phyloP scores from a whole-genome alignment of 2,888 invertebrate species.

The Myopa tessellatipennis region DNA sequence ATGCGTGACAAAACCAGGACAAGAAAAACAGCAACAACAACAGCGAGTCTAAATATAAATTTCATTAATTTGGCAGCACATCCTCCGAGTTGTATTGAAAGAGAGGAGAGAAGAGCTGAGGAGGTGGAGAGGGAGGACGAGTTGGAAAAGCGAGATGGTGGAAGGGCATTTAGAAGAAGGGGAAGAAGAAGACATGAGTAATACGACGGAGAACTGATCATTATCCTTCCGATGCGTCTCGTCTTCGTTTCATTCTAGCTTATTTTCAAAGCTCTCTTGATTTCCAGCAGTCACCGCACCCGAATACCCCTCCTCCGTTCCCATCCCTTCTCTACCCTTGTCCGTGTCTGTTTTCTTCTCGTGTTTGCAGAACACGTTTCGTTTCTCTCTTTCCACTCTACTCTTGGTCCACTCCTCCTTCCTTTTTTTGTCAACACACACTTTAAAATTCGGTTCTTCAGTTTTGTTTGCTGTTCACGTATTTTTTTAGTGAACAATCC shows the following conservation, averaged over 20 bases:
- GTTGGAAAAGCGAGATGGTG: no score
- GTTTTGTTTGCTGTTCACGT: slow-evolving; percentile 31
- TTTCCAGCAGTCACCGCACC: slow-evolving; percentile 15
- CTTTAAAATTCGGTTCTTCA: not conserved
- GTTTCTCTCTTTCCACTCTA: not conserved
- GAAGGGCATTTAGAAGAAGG: no score
- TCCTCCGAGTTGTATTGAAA: not conserved
- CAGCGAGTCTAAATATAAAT: not conserved
- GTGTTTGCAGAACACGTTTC: not conserved
- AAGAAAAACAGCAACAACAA: not conserved
- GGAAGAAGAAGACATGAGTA: no score
- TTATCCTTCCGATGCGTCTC: slow-evolving; percentile 32
- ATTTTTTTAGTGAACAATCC: not conserved
- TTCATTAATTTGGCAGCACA: not conserved
- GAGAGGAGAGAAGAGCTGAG: no score
- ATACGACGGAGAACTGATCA: not conserved
- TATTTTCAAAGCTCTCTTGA: slow-evolving; percentile 25
- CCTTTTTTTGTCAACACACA: no score
- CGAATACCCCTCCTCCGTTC: no score
- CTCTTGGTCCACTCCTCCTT: not conserved
- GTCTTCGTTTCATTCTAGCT: slow-evolving; percentile 11
- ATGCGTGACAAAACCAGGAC: not conserved
- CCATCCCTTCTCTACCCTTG: not conserved
- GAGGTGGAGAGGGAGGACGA: no score
- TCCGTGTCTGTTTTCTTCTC: not conserved